Conservation (phyloP, 2,797 vertebrate species). For the Enteromius unitaeniatus region DNA sequence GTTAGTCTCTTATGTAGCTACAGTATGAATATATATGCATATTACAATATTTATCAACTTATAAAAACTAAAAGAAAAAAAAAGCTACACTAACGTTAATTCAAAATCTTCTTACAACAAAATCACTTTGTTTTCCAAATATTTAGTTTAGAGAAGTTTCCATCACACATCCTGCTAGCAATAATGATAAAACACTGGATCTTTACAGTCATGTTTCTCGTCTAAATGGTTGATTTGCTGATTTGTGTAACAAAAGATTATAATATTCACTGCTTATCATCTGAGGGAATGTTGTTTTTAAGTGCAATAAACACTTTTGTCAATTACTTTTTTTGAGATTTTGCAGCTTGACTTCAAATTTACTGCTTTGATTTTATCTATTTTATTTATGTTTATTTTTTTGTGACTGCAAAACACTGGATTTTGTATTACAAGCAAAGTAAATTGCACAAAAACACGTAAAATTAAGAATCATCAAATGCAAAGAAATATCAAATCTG, state of each 20-base stretch:
- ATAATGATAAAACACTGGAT: conserved; percentile 36
- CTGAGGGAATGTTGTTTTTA: neutral
- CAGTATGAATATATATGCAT: conserved; percentile 42
- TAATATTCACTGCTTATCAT: conserved; percentile 2
- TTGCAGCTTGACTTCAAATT: neutral
- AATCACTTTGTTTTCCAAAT: conserved; percentile 60
- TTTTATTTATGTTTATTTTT: conserved; percentile 27
- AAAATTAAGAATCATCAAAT: neutral
- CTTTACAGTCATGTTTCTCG: neutral
- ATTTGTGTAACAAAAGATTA: conserved; percentile 11
- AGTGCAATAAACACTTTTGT: conserved; percentile 26
- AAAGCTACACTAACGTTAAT: neutral
- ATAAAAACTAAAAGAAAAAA: neutral
- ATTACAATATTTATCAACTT: conserved; percentile 14
- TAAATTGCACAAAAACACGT: neutral
- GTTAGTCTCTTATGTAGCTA: conserved; percentile 47
- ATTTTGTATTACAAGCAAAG: neutral
- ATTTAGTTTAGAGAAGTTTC: neutral
- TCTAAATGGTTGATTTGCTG: neutral
- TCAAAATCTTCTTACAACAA: conserved; percentile 18
- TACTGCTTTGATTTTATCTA: conserved; percentile 1
- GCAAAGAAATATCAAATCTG: neutral
- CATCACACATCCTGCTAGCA: conserved; percentile 11
- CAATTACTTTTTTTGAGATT: neutral
- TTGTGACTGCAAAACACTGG: neutral